Evolutionary conservation across 2,113 vertebrate genomes (phyloP).

Genomic region (Naja naja): DNA sequence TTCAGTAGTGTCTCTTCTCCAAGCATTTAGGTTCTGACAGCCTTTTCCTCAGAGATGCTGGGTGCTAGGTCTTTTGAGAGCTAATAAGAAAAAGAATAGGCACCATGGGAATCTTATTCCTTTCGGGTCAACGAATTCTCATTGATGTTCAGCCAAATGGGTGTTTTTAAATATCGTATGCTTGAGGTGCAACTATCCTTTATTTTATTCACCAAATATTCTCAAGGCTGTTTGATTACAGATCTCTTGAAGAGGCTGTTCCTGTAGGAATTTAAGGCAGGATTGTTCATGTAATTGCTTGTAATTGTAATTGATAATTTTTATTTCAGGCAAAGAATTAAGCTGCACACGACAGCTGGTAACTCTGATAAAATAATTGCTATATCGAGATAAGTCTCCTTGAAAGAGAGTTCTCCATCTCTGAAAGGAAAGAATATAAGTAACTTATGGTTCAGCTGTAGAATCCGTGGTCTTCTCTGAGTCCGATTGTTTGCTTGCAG

Average conservation of each 20-base stretch:
- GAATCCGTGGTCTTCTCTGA: not conserved
- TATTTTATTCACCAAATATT: not conserved
- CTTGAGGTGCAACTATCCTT: not conserved
- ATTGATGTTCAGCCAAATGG: not conserved
- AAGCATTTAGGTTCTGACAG: not conserved
- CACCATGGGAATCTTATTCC: not conserved
- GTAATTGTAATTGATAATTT: not conserved
- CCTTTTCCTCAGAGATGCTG: not conserved
- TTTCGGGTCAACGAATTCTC: not conserved
- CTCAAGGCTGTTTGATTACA: not conserved
- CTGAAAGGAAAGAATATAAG: not conserved
- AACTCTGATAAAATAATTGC: not conserved
- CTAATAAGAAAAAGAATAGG: not conserved
- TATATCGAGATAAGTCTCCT: not conserved
- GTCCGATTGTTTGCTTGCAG: not conserved
- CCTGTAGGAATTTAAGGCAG: not conserved
- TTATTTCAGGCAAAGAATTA: not conserved
- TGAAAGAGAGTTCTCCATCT: not conserved
- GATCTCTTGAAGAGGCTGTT: not conserved
- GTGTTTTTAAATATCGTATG: not conserved
- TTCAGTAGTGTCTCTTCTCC: not conserved
- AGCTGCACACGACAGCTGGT: not conserved
- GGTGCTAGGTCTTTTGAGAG: not conserved
- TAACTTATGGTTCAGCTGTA: not conserved
- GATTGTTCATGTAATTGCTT: not conserved